phyloP scores from a whole-genome alignment of 2,888 invertebrate species.

The Drosophila subquinaria region DNA sequence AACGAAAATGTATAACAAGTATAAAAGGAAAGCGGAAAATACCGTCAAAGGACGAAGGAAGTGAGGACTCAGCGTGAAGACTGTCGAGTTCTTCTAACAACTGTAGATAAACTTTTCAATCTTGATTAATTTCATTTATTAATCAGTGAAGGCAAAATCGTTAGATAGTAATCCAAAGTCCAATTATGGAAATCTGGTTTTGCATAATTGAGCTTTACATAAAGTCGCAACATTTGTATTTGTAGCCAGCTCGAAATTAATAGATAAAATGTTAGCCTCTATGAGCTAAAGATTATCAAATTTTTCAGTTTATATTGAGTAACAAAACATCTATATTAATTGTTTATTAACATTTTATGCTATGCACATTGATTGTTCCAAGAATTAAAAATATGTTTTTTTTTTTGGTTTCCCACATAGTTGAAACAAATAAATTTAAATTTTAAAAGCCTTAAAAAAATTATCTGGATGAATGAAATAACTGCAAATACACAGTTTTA shows the following conservation, averaged over 20 bases:
- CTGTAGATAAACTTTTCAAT: constrained; percentile 11
- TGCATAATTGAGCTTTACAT: constrained; percentile 1
- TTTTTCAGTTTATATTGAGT: no score
- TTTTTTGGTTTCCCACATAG: no score
- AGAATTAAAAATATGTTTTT: no score
- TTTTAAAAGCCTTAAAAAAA: no score
- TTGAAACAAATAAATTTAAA: no score
- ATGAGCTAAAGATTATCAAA: no score
- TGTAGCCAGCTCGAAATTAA: not conserved
- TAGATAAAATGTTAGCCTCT: no score
- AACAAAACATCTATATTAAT: no score
- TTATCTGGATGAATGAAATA: no score
- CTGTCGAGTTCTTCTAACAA: not conserved
- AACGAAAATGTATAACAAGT: constrained; percentile 34
- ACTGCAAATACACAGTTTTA: no score
- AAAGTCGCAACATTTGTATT: not conserved
- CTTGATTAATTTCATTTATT: constrained; percentile 16
- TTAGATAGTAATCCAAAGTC: constrained; percentile 11
- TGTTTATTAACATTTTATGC: no score
- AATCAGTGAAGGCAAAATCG: not conserved
- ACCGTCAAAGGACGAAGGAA: constrained; percentile 25
- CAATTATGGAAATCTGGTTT: constrained; percentile 14
- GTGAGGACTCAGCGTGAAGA: constrained; percentile 29
- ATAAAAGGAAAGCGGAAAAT: constrained; percentile 31
- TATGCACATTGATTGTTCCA: no score